Percentiles rank a stretch among this genome's conserved stretches.
Conservation (phyloP, 2,888 invertebrate species). For the Synergus japonicus region DNA sequence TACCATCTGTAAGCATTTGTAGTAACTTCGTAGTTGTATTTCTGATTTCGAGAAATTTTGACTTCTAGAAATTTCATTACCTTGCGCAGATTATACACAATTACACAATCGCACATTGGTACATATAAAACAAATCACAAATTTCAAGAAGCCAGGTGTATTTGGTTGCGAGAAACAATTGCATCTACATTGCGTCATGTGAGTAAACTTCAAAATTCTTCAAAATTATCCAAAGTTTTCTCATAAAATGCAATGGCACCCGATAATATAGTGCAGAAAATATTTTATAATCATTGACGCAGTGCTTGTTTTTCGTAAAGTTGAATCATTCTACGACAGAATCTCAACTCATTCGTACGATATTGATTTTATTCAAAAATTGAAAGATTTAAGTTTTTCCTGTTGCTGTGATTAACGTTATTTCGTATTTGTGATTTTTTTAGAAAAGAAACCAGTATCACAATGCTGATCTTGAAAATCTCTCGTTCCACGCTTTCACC, state of each 20-base stretch:
- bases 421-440: conserved; percentile 20
- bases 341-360: not conserved
- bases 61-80: not conserved
- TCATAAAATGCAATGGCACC: not conserved
- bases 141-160: not conserved
- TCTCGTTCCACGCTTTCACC: conserved; percentile 68
- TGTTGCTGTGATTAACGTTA: not conserved
- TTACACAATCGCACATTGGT: too few relatives aligned
- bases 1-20: too few relatives aligned
- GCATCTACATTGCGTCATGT: conserved; percentile 66
- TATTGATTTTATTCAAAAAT: not conserved
- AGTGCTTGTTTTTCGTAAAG: not conserved
- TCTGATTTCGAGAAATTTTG: too few relatives aligned
- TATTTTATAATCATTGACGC: not conserved
- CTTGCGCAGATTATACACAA: not conserved
- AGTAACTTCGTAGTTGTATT: too few relatives aligned
- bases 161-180: conserved; percentile 50
- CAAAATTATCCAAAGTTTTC: not conserved
- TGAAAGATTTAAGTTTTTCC: not conserved
- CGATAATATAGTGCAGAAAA: not conserved
- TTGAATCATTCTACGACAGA: not conserved
- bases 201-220: conserved; percentile 57
- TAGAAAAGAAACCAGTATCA: conserved; percentile 6
- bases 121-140: not conserved
- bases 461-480: conserved; percentile 71